phyloP scores from a whole-genome alignment of 2,888 invertebrate genomes.

The Trichogramma dendrolimi region DNA sequence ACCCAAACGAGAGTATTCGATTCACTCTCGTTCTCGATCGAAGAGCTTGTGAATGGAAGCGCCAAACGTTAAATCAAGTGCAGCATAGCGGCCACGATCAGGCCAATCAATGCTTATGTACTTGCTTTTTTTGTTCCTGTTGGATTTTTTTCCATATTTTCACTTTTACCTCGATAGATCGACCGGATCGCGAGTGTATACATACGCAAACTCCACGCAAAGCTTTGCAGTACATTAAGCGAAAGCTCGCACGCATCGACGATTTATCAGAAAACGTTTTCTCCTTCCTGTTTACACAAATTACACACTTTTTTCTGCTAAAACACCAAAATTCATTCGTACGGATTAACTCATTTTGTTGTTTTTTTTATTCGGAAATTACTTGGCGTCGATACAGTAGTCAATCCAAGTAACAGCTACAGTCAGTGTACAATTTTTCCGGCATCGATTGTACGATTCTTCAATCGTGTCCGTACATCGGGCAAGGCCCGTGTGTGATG shows the following conservation, averaged over 20 bases:
- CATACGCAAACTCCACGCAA: background rate
- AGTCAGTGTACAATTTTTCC: background rate
- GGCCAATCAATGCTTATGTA: slow-evolving; percentile 29
- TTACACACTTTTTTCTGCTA: background rate
- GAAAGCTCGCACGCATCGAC: no score
- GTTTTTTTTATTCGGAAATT: background rate
- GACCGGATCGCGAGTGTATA: background rate
- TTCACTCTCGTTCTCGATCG: slow-evolving; percentile 46
- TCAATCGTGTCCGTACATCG: background rate
- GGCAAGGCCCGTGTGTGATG: background rate
- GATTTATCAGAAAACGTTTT: background rate
- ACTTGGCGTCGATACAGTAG: no score
- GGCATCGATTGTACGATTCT: background rate
- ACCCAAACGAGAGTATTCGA: slow-evolving; percentile 36
- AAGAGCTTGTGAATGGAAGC: slow-evolving; percentile 22
- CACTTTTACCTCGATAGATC: slow-evolving; percentile 28
- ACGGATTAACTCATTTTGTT: slow-evolving; percentile 8
- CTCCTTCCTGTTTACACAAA: slow-evolving; percentile 9
- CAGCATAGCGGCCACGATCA: background rate
- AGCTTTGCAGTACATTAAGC: no score
- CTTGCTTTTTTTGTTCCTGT: slow-evolving; percentile 20
- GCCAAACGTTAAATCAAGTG: background rate
- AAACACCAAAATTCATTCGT: background rate
- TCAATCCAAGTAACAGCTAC: no score
- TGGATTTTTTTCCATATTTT: slow-evolving; percentile 31